A percentile compares a stretch with the other conserved stretches of the same genome.
Conservation (phyloP, 2,888 invertebrate species). For the Clitarchus hookeri region DNA sequence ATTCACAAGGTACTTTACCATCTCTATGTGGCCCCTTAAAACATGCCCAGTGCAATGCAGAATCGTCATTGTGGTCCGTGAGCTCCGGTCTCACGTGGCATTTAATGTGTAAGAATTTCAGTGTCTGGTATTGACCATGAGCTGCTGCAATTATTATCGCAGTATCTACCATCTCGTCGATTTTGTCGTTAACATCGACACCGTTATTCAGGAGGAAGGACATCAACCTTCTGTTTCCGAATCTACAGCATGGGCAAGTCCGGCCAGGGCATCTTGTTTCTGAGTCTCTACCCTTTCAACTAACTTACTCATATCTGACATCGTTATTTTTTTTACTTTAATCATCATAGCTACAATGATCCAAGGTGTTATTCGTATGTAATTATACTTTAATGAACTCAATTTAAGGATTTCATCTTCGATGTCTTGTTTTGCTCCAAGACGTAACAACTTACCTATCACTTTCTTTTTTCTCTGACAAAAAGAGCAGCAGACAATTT, state of each 20-base stretch:
- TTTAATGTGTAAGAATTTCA: too few species aligned
- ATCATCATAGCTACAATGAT: background rate
- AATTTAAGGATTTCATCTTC: background rate
- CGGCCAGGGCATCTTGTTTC: background rate
- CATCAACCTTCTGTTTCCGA: too few species aligned
- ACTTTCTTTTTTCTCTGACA: background rate
- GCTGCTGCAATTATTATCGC: too few species aligned
- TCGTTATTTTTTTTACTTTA: background rate
- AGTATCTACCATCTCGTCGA: background rate
- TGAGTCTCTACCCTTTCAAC: background rate
- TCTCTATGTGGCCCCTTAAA: too few species aligned
- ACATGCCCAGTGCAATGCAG: too few species aligned
- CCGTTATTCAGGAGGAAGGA: background rate
- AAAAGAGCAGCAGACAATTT: background rate
- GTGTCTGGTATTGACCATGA: too few species aligned
- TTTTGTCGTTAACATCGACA: background rate
- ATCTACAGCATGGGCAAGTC: background rate
- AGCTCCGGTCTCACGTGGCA: too few species aligned
- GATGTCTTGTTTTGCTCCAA: background rate
- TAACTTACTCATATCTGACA: background rate
- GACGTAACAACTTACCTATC: background rate
- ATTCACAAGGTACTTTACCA: too few species aligned
- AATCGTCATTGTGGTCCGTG: too few species aligned
- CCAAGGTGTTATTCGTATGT: background rate
- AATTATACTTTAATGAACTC: background rate